phyloP scores from a whole-genome alignment of 2,888 invertebrate species.

The Pterostichus niger region DNA sequence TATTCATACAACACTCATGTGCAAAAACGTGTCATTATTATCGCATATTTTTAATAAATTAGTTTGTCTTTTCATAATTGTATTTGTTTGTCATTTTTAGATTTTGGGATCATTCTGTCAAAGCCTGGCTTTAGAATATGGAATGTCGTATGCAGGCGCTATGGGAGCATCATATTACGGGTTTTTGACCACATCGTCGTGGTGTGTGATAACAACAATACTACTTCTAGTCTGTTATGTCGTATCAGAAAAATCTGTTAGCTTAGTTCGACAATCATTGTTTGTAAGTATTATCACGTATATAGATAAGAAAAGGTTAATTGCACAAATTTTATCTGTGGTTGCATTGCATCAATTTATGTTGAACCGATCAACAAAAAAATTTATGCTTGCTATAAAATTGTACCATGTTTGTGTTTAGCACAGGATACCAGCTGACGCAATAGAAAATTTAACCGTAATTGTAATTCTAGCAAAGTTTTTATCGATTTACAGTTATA shows the following conservation, averaged over 20 bases:
- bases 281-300: slow-evolving; percentile 83
- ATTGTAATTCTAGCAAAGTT: too few species aligned
- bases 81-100: slow-evolving; percentile 76
- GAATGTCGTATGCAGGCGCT: slow-evolving; percentile 84
- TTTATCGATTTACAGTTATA: too few species aligned
- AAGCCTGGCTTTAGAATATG: slow-evolving; percentile 88
- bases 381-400: too few species aligned
- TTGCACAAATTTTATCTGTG: too few species aligned
- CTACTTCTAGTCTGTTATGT: slow-evolving; percentile 88
- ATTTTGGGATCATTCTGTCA: slow-evolving; percentile 90
- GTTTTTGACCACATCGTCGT: slow-evolving; percentile 89
- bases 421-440: too few species aligned
- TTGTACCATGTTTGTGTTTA: too few species aligned
- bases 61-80: background rate
- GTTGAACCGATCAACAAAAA: too few species aligned
- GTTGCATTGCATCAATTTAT: too few species aligned
- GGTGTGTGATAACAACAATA: slow-evolving; percentile 88
- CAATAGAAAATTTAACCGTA: too few species aligned
- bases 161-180: slow-evolving; percentile 90
- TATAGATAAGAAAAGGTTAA: too few species aligned
- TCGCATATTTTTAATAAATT: too few species aligned
- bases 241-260: slow-evolving; percentile 87
- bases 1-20: background rate
- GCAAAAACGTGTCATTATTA: slow-evolving; percentile 9
- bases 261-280: slow-evolving; percentile 87